Conservation (phyloP, 2,797 vertebrate genomes). For the Platyrinchus mystaceus region DNA sequence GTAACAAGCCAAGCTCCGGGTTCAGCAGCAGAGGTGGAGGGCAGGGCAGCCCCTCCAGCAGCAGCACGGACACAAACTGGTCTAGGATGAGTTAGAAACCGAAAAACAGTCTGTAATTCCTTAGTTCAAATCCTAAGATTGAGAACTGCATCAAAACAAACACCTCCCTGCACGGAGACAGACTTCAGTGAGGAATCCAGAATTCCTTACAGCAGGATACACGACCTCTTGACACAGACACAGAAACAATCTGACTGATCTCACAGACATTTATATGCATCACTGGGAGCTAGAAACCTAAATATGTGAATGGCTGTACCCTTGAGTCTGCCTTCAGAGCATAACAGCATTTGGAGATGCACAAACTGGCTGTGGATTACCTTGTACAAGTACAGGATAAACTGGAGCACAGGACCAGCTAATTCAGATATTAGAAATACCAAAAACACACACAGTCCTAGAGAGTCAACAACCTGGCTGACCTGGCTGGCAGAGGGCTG, state of each 20-base stretch:
- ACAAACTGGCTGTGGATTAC: neutral
- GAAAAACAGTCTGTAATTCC: neutral
- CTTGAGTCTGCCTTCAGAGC: neutral
- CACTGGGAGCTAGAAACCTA: neutral
- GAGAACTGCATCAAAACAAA: conserved; percentile 30
- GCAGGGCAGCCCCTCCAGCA: neutral
- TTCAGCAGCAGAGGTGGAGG: neutral
- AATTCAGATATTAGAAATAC: neutral
- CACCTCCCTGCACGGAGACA: neutral
- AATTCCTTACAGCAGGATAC: neutral
- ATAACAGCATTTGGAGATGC: accelerated
- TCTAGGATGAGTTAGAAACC: neutral
- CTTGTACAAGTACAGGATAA: neutral
- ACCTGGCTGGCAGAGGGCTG: neutral
- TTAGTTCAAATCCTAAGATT: neutral
- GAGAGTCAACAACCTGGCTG: neutral
- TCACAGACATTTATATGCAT: neutral
- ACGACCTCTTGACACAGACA: neutral
- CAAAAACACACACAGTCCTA: neutral
- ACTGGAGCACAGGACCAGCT: neutral
- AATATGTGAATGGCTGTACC: neutral
- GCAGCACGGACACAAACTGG: neutral
- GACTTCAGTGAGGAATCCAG: neutral
- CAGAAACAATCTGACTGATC: neutral
- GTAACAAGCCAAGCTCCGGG: neutral